Percentiles rank a stretch among this genome's conserved stretches.
phyloP scores from a whole-genome alignment of 2,797 vertebrate species.

The Chloroceryle inda region DNA sequence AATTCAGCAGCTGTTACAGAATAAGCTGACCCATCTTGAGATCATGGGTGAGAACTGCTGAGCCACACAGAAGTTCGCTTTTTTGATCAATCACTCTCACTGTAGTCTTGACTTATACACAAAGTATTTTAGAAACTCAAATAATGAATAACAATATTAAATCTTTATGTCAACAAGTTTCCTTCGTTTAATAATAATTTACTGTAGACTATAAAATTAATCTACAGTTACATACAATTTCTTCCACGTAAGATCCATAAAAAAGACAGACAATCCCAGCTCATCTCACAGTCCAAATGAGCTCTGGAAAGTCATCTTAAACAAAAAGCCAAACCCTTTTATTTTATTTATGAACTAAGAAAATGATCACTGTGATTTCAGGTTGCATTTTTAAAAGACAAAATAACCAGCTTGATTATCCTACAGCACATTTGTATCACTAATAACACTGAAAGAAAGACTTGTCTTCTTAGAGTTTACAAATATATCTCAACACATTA shows the following conservation, averaged over 20 bases:
- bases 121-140: background rate
- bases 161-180: background rate
- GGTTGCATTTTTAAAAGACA: background rate
- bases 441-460: background rate
- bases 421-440: background rate
- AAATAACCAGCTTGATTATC: background rate
- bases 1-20: constrained; percentile 1
- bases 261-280: background rate
- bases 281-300: background rate
- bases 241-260: background rate
- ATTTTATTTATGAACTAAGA: background rate
- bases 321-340: background rate
- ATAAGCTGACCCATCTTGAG: background rate
- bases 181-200: background rate
- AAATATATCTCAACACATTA: background rate
- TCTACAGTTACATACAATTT: background rate
- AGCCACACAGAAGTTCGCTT: background rate
- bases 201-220: background rate
- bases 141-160: background rate
- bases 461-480: background rate
- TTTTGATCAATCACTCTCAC: background rate
- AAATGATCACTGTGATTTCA: background rate
- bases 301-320: background rate
- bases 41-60: background rate
- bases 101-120: background rate